A percentile compares a stretch with the other conserved stretches of the same genome.
Evolutionary conservation across 1,140 invertebrate genomes (phyloP).

Genomic region (Drosophila melanica): DNA sequence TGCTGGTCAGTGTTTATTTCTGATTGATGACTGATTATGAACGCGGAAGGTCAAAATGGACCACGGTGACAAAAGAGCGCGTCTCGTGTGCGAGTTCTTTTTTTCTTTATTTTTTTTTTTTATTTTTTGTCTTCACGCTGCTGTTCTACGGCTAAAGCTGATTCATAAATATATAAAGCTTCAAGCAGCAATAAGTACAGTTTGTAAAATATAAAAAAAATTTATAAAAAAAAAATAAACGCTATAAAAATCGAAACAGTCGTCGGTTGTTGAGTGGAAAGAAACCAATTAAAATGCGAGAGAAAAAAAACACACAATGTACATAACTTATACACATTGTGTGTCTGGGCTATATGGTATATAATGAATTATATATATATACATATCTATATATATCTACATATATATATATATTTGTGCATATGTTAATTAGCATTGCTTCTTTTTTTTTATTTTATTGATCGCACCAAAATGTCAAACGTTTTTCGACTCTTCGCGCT

Average conservation of each 20-base stretch:
- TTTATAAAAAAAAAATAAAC: conserved; percentile 36
- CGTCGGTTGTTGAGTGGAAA: conserved; percentile 75
- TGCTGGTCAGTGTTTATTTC: conserved; percentile 32
- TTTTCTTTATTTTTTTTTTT: conserved; percentile 1
- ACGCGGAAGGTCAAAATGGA: conserved; percentile 59
- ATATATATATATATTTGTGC: conserved; percentile 40
- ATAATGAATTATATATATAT: conserved; percentile 24
- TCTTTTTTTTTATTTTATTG: conserved; percentile 69
- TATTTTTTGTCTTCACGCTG: not conserved
- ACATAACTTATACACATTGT: conserved; percentile 43
- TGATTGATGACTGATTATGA: conserved; percentile 60
- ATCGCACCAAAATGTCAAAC: conserved; percentile 81
- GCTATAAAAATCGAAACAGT: conserved; percentile 69
- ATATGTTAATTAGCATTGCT: conserved; percentile 80
- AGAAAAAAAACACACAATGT: conserved; percentile 42
- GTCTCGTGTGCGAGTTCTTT: conserved; percentile 50
- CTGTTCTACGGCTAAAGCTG: conserved; percentile 21
- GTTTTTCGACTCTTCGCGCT: conserved; percentile 60
- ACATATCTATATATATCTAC: conserved; percentile 38
- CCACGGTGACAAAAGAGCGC: conserved; percentile 54
- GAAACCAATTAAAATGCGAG: conserved; percentile 78
- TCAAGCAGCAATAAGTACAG: conserved; percentile 61
- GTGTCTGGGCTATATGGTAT: conserved; percentile 20
- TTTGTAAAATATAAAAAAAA: conserved; percentile 57
- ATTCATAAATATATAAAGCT: conserved; percentile 51